A percentile compares a stretch with the other conserved stretches of the same genome.
These are phyloP conservation scores for Platycheirus rosarum DNA, from an alignment of 2,888 invertebrate species.

Conservation along the genomic window DNA sequence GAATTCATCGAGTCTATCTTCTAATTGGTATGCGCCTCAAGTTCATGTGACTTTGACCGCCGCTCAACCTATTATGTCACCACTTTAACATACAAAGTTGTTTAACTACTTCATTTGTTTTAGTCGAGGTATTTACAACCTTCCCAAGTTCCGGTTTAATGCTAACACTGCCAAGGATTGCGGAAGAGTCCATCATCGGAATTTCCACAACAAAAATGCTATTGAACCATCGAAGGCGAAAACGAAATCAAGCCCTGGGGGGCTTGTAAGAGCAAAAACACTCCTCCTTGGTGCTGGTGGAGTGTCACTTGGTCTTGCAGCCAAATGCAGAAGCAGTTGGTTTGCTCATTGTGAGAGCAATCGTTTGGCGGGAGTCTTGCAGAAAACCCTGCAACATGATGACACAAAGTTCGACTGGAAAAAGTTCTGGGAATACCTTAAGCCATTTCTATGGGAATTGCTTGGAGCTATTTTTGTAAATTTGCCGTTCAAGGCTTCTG, in stretches of 20 bases:
- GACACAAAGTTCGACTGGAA: conserved; percentile 90
- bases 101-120: conserved; percentile 74
- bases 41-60: conserved; percentile 47
- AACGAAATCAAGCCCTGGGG: conserved; percentile 15
- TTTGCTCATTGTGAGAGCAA: conserved; percentile 79
- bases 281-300: conserved; percentile 78
- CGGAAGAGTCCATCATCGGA: conserved; percentile 45
- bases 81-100: conserved; percentile 46
- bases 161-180: conserved; percentile 70
- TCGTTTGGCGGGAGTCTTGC: conserved; percentile 78
- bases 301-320: conserved; percentile 77
- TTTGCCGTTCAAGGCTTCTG: not conserved
- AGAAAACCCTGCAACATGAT: conserved; percentile 82
- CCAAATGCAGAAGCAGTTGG: conserved; percentile 75
- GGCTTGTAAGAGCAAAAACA: conserved; percentile 73
- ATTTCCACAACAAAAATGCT: conserved; percentile 34
- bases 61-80: conserved; percentile 77
- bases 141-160: conserved; percentile 65
- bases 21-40: conserved; percentile 44
- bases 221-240: conserved; percentile 21
- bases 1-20: not conserved
- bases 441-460: conserved; percentile 90
- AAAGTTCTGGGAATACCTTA: conserved; percentile 88
- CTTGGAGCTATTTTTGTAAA: conserved; percentile 89
- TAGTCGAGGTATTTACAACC: conserved; percentile 68